phyloP scores from a whole-genome alignment of 2,888 invertebrate species.

The Polyommatus icarus region DNA sequence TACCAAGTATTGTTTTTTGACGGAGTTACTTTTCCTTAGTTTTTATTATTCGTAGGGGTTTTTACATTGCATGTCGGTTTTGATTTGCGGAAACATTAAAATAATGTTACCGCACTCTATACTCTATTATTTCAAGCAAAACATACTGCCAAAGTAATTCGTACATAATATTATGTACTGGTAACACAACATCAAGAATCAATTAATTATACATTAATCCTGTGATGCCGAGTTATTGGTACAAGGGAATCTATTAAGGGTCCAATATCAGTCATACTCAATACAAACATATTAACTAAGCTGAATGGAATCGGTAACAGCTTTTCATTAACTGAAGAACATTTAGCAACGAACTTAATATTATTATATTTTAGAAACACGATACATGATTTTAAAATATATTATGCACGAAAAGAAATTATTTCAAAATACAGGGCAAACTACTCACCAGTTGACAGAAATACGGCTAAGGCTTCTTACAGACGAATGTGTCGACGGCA shows the following conservation, averaged over 20 bases:
- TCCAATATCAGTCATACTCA: conserved; percentile 13
- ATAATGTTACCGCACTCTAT: background rate
- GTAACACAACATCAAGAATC: conserved; percentile 19
- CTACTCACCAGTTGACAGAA: too few species aligned
- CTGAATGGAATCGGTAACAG: background rate
- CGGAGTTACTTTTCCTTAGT: too few species aligned
- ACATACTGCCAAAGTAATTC: background rate
- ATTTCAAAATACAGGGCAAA: too few species aligned
- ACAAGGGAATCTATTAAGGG: conserved; percentile 22
- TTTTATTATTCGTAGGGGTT: too few species aligned
- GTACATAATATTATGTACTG: background rate
- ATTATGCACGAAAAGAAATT: too few species aligned
- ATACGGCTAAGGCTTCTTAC: too few species aligned
- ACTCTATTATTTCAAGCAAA: background rate
- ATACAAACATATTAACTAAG: conserved; percentile 4
- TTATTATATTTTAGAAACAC: too few species aligned
- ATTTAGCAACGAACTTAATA: background rate
- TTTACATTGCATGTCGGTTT: too few species aligned
- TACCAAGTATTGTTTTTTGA: too few species aligned
- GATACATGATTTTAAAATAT: too few species aligned
- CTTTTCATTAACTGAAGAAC: background rate
- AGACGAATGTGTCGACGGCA: too few species aligned
- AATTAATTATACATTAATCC: conserved; percentile 27
- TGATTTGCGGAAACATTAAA: too few species aligned
- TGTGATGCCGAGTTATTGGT: conserved; percentile 8